Base-by-base conservation (phyloP, 2,888 invertebrate species). In the Zygothrica quintamaculata region DNA sequence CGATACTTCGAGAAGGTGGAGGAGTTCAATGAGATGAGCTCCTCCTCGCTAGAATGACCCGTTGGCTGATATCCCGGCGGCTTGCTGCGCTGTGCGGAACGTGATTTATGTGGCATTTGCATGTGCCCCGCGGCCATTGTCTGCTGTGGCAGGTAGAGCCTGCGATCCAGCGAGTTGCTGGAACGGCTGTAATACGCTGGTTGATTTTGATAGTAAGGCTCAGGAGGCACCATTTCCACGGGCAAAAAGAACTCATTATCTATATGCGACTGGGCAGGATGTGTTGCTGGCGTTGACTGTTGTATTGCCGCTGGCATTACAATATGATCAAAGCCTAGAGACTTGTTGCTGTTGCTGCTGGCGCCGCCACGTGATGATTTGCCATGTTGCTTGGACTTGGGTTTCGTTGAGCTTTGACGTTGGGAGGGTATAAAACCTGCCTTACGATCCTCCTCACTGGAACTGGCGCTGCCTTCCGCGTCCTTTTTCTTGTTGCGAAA, bases 401-500 rank as follows among this genome's bases (percentile, higher is more conserved):
- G 40, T 15, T 79, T 92, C 74, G 65, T 89, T 82, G 25, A 61
- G 48, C 60, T 69, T 11, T 80, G 84, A 1, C 80, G 69, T 47
- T 84, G 88, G 9, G 84, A 64, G 15, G 89, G 87, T 44, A 87
- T 61, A 70, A 91, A 91, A 1, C 91, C 91, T 1, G 91, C 91
- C 55, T 91, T 91, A 29, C 90, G 89, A 80, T 91, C 91, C 58
- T 91, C 91, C 43, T 91, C 91, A 8, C 91, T 91, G 15, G 91
- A 91, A 0, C 90, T 90, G 48, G 87, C 89, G 4, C 88, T 77
- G 47, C 59, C 37, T 9, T 56, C 74, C n/a, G 87, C 88, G 39
- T 93, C 93, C 90, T 95, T 95, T 90, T 95, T 95, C 88, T 95
- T 93, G 67, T 95, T 93, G 67, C 95, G 93, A 88, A 96, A 95